Evolutionary conservation across 2,888 invertebrate genomes (phyloP), one percentile per base, ranked within the genome.

Genomic region (Microplitis manilae): DNA sequence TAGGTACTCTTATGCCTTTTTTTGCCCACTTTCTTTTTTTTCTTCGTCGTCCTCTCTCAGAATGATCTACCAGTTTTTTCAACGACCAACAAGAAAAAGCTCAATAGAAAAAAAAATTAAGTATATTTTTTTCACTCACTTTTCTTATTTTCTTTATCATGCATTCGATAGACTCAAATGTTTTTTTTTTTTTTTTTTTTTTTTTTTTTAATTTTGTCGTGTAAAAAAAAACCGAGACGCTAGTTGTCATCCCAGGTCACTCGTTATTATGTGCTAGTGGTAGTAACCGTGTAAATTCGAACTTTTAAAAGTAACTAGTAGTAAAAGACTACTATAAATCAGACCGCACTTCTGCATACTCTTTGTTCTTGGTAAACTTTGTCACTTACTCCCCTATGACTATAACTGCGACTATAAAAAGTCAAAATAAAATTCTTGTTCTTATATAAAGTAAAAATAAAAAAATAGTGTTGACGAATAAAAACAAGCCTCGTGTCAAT

Each of bases 61-160:
- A 17, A 65, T 77, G 17, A 77, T 70, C 20, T 77, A 73, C 13
- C 20, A 69, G 17, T 50, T 50, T 69, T 50, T 69, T 62, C 50
- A 13, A n/a, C 41, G 50, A 69, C 13, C 39, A 41, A 59, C 50
- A 70, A 59, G 60, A 41, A 20, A 6, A 70, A 50, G 50, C 50
- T 50, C 50, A 13, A 50, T 50, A 50, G 50, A 50, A 50, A 50
- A 50, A 13, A 50, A 8, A 50, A 50, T 13, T 13, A 50, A 50
- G 50, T 50, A 5, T 8, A 50, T 50, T 50, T 50, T 50, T 50
- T 50, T 50, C 13, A 50, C 2, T 8, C 8, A 1, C 50, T 50
- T 50, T 50, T 50, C 13, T 50, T 50, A 50, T 50, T 50, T 50
- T 50, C 8, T 50, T 50, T 13, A 50, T 50, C 50, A 50, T 50